Evolutionary conservation across 2,113 vertebrate genomes (phyloP), one percentile per base, ranked within the genome.

Genomic region (Perca schrenkii): DNA sequence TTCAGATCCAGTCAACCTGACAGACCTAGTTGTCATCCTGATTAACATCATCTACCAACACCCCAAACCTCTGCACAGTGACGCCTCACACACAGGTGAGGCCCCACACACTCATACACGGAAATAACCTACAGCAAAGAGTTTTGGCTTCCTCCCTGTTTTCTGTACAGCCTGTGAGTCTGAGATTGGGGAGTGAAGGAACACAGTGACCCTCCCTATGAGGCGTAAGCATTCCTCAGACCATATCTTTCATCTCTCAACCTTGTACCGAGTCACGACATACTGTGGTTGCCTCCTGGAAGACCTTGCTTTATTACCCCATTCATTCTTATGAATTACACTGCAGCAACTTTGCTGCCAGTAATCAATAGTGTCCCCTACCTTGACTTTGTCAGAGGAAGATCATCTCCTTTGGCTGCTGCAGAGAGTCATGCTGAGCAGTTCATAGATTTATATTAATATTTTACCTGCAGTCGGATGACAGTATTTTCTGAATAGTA

Each of bases 21-120:
- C 94, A 0, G 95, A 98, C 87, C 82, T 99, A 63, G 81, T 99
- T 46, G 95, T 98, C 85, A 93, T 97, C 66, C 96, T 99, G 90
- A 96, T 86, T 49, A 93, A 90, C 46, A 95, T 98, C 88, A 95
- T 98, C 94, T 97, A 96, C 94, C 96, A 91, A 64, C 96, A 97
- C 80, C 96, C 97, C 50, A 92, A 92, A 84, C 90, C 94, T 47
- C 77, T 90, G 66, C 77, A 36, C 54, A 31, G 68, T 6, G 83
- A 92, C 64, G 3, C 70, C 64, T 79, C 75, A 7, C 91, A 94
- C 72, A 82, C 95, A 97, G 98, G 97, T 99, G 97, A 6, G 92
- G 57, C 76, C 6, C 4, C 15, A n/a, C 49, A 15, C 67, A 53
- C 67, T 53, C 49, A 69, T 31, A 52, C 66, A 49, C 4, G 17